phyloP scores from a whole-genome alignment of 2,888 invertebrate species.

The Bimastos eiseni region DNA sequence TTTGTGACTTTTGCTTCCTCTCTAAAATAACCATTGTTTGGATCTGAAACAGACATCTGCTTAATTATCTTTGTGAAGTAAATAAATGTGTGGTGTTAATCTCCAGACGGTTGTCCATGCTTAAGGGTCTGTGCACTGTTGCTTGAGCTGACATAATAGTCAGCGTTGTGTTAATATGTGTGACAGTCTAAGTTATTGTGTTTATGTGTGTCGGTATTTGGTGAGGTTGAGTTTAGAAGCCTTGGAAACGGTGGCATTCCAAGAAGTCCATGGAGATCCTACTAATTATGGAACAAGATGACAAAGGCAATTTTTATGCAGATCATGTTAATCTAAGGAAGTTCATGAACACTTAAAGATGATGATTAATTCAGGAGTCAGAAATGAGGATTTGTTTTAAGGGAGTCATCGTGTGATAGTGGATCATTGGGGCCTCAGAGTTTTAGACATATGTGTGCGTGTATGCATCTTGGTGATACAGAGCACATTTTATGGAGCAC shows the following conservation, averaged over 20 bases:
- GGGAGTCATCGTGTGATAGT: too few relatives aligned
- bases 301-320: neutral
- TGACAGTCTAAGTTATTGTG: neutral
- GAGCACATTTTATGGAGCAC: too few relatives aligned
- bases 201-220: neutral
- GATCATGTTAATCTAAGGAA: neutral
- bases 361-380: neutral
- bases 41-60: neutral
- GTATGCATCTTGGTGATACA: too few relatives aligned
- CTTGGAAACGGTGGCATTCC: neutral
- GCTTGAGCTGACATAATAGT: neutral
- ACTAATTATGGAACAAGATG: neutral
- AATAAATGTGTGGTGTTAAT: neutral
- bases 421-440: too few relatives aligned
- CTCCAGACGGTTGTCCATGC: neutral
- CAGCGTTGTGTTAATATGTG: neutral
- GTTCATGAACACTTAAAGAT: neutral
- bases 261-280: neutral
- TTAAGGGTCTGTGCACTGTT: neutral
- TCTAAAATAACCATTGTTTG: neutral
- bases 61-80: neutral
- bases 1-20: neutral
- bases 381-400: too few relatives aligned
- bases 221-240: neutral
- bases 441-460: too few relatives aligned